Evolutionary conservation across 2,888 invertebrate species (phyloP).

Genomic region (Incurvaria masculella): DNA sequence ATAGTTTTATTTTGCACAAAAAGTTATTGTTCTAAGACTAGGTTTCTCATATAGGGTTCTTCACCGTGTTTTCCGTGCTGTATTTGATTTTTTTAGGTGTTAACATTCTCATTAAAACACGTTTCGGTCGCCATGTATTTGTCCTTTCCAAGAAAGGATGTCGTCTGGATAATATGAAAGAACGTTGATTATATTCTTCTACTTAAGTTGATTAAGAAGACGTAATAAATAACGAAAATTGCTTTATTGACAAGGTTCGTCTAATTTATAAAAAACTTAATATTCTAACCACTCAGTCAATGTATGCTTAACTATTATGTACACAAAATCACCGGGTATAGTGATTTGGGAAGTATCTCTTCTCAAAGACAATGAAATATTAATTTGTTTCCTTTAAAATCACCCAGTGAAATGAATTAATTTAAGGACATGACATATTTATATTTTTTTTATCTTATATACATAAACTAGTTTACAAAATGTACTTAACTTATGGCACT

Average conservation of each 20-base stretch:
- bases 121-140: not conserved
- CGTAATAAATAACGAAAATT: not conserved
- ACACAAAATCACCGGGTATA: no score
- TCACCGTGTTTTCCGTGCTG: no score
- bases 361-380: not conserved
- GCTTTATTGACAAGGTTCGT: not conserved
- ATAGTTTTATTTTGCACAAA: no score
- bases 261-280: not conserved
- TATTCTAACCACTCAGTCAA: not conserved
- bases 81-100: no score
- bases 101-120: not conserved
- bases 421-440: no score
- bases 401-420: no score
- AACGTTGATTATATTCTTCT: no score
- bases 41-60: no score
- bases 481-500: not conserved
- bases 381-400: no score
- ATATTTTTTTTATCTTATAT: not conserved
- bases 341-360: not conserved
- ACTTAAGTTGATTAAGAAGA: not conserved
- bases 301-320: not conserved
- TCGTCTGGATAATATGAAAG: not conserved
- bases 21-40: no score
- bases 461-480: not conserved
- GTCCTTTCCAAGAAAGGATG: not conserved